Evolutionary conservation across 2,113 vertebrate genomes (phyloP), one percentile per base, ranked within the genome.

Genomic region (Megaleporinus macrocephalus): DNA sequence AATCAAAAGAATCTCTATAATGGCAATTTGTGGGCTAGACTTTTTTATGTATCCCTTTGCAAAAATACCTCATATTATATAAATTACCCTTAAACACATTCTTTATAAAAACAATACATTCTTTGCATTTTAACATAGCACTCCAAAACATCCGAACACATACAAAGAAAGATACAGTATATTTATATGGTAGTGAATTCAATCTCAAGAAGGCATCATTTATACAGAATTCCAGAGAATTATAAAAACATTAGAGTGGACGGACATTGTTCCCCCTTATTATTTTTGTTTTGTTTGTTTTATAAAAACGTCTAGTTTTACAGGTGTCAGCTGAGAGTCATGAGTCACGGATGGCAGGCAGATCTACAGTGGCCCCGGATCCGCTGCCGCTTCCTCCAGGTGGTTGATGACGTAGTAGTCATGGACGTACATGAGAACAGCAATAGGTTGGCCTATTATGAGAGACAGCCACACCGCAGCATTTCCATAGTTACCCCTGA

Each of bases 401-500:
- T 93, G 82, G 90, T 97, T 90, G 41, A 96, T 91, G 75, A 98
- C 95, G 4, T 97, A 98, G 88, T 97, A 98, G 91, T 98, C 97
- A 0, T 98, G 97, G 55, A 98, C 96, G 0, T 98, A 98, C 97
- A 98, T 98, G 53, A 98, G 93, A 79, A 98, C 93, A 0, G 95
- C 96, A 0, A 97, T 90, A 0, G 97, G 97, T 89, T 98, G 97
- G 65, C 97, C 97, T 0, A 98, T 95, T 88, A 98, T 98, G 87
- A 98, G 81, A 0, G 96, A 95, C 2, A 98, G 89, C 97, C 97
- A 98, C 68, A 98, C 95, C 0, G 95, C 96, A 0, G 97, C 97
- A 0, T 98, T 98, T 76, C 97, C 95, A 0, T 98, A 97, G 92
- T 96, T 96, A 10, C 97, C 97, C 0, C 76, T 90, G 16, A 98